A percentile compares a stretch with the other conserved stretches of the same genome.
Conservation (phyloP, 2,113 vertebrate species). For the Genyomyrus donnyi region DNA sequence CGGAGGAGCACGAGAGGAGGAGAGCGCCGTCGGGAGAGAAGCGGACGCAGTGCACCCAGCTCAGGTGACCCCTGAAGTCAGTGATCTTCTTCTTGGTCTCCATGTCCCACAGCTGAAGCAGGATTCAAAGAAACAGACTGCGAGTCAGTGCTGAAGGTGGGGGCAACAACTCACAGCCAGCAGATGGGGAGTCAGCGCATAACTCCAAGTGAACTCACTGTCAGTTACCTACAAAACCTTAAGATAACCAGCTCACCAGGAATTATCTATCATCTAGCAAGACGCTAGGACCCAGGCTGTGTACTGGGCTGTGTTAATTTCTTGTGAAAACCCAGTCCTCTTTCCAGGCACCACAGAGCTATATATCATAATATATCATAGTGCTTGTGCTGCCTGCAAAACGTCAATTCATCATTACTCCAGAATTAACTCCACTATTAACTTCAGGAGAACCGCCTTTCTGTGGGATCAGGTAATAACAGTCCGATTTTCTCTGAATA, state of each 20-base stretch:
- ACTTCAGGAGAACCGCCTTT: neutral
- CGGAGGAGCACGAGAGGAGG: slow-evolving; percentile 89
- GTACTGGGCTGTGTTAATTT: neutral
- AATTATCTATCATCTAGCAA: neutral
- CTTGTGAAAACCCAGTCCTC: neutral
- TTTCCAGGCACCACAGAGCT: neutral
- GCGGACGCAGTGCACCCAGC: slow-evolving; percentile 83
- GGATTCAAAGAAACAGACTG: neutral
- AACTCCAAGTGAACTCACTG: neutral
- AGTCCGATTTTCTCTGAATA: neutral
- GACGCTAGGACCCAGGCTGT: neutral
- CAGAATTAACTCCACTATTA: neutral
- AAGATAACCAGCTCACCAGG: neutral
- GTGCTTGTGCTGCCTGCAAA: neutral
- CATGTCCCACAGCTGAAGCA: slow-evolving; percentile 79
- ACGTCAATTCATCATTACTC: neutral
- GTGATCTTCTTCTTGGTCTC: slow-evolving; percentile 76
- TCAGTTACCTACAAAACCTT: neutral
- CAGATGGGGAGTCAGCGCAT: neutral
- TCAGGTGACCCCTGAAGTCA: slow-evolving; percentile 87
- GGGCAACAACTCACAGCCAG: neutral
- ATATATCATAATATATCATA: neutral
- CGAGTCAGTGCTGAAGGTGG: neutral
- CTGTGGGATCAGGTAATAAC: neutral
- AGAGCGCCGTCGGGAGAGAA: slow-evolving; percentile 84